Base-by-base conservation (phyloP, 1,140 invertebrate species). In the Bradysia coprophila region DNA sequence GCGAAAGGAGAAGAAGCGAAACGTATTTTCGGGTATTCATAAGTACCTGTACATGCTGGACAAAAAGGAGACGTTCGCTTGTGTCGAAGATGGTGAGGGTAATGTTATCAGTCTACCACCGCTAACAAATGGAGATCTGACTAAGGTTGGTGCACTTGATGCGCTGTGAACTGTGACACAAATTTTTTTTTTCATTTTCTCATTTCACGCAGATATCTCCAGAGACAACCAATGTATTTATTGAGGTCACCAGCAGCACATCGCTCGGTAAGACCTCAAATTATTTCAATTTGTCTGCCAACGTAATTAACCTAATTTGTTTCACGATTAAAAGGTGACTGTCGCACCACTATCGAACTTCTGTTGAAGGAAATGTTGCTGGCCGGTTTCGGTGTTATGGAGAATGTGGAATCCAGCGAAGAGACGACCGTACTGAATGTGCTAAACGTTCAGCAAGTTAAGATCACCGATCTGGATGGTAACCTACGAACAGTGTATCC, bases 91-190 rank as follows among this genome's bases (percentile, higher is more conserved):
- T 57, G 54, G 61, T 9, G 61, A 61, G 16, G 65, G 67, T 3
- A 66, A 64, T 43, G 77, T 83, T 1, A 76, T 89, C 46, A 86
- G 82, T 18, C 80, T 89, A 54, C 83, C 84, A 40, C 84, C 84
- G 1, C 80, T 89, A 37, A 86, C 82, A 13, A 88, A 88, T 57
- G 73, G 77, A 49, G 79, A 86, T 34, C 62, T 72, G 46, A 78
- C 81, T 3, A 87, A 86, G 65, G 77, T 79, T 60, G 52, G 20
- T 43, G 37, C 42, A 28, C n/a, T n/a, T n/a, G n/a, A n/a, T n/a
- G n/a, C n/a, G n/a, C n/a, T n/a, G n/a, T n/a, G n/a, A n/a, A n/a
- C n/a, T n/a, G n/a, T n/a, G n/a, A n/a, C 40, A 3, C 20, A 37
- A 8, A 42, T 40, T 33, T 36, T 36, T 46, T 41, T 46, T 36